Evolutionary conservation across 1,140 invertebrate species (phyloP).

Genomic region (Dendrolimus punctatus): DNA sequence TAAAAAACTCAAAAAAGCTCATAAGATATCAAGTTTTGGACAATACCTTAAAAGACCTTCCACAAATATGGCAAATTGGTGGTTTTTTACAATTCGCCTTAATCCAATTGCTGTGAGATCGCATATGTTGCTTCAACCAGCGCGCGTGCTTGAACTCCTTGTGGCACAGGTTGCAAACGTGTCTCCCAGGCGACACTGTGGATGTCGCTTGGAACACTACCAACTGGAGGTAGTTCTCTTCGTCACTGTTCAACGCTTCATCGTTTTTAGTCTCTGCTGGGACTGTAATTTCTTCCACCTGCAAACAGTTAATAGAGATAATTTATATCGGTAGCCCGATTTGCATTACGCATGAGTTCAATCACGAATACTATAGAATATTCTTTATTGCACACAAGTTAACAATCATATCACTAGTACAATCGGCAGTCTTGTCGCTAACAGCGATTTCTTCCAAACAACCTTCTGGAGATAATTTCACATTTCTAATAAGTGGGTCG

Average conservation of each 20-base stretch:
- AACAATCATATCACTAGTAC: too few species aligned
- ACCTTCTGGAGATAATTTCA: too few species aligned
- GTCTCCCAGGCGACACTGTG: constrained; percentile 61
- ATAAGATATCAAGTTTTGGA: too few species aligned
- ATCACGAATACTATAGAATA: too few species aligned
- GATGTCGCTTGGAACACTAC: constrained; percentile 65
- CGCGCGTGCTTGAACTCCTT: constrained; percentile 74
- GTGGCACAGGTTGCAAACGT: constrained; percentile 74
- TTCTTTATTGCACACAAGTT: too few species aligned
- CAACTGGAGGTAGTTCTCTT: constrained; percentile 61
- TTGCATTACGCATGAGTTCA: too few species aligned
- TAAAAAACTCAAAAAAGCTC: too few species aligned
- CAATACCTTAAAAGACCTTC: constrained; percentile 65
- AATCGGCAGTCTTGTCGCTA: too few species aligned
- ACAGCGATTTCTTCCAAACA: too few species aligned
- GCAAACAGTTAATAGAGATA: not conserved
- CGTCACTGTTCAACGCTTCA: constrained; percentile 45
- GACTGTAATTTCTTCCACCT: constrained; percentile 4
- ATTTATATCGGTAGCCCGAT: not conserved
- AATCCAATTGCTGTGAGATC: constrained; percentile 75
- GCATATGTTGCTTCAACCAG: constrained; percentile 74
- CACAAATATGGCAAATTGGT: constrained; percentile 73
- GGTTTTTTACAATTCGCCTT: constrained; percentile 76
- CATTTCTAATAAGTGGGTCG: too few species aligned
- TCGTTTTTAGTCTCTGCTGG: constrained; percentile 21